Evolutionary conservation across 2,888 invertebrate species (phyloP), one percentile per base, ranked within the genome.

Genomic region (Chrysodeixis includens): DNA sequence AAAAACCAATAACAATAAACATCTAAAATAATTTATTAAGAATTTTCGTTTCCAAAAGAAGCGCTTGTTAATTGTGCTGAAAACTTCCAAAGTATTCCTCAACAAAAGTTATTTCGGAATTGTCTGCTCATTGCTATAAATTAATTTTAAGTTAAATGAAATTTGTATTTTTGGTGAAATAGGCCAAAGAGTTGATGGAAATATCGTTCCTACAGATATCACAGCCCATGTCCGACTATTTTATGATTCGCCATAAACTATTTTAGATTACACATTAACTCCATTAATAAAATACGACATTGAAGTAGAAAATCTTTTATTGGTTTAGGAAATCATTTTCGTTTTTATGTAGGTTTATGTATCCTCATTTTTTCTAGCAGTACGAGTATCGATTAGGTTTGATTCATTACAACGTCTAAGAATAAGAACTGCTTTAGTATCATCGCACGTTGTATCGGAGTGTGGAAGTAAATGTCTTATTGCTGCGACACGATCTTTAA

Each of bases 321-420:
- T 75, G 68, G 60, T 66, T 68, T 56, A 49, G 56, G 61, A 78
- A 75, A 78, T 78, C 53, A n/a, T 56, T 55, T 74, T 55, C 53
- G 46, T 62, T 26, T 49, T 58, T 22, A 60, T 32, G 59, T 74
- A 62, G 77, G 73, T 74, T 74, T 74, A 76, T 72, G 62, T 51
- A 46, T 62, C 62, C 66, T 71, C 16, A 35, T 35, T 46, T 16
- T 18, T 16, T 46, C 9, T 18, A 46, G 9, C 0, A 9, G 10
- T 20, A 18, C 18, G 8, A 18, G 46, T 6, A 5, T 9, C 20
- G 46, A 49, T 10, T 49, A 14, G 14, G 12, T 14, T n/a, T 16
- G 14, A 14, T 40, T 14, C n/a, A 40, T 53, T 30, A 35, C 8
- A 22, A 56, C 49, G 4, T 40, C n/a, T 40, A 40, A n/a, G 1